Conservation (phyloP, 2,888 invertebrate genomes). For the Caenorhabditis plicata region DNA sequence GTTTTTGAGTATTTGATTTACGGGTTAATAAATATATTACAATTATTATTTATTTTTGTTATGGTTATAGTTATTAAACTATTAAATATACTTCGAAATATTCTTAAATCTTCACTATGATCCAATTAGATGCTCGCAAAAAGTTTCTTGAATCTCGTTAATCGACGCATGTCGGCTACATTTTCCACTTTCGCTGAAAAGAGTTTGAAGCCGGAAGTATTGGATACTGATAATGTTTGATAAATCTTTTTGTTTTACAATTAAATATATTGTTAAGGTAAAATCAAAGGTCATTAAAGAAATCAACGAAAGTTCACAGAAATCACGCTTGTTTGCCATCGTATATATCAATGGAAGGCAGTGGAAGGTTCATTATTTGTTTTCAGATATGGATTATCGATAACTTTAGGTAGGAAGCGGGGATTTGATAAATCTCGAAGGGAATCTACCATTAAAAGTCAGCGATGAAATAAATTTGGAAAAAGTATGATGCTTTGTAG, state of each 20-base stretch:
- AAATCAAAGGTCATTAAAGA: too few relatives aligned
- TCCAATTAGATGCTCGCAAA: constrained; percentile 7
- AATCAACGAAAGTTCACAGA: too few relatives aligned
- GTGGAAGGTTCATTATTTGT: constrained; percentile 66
- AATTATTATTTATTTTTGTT: too few relatives aligned
- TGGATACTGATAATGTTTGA: too few relatives aligned
- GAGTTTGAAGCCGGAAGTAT: too few relatives aligned
- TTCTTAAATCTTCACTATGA: too few relatives aligned
- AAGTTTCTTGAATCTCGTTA: constrained; percentile 1
- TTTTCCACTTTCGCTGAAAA: constrained; percentile 9
- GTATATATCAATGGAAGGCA: constrained; percentile 67
- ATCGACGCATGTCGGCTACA: background rate
- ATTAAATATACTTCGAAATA: too few relatives aligned
- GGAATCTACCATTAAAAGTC: constrained; percentile 66
- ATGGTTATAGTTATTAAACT: too few relatives aligned
- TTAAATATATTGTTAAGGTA: too few relatives aligned
- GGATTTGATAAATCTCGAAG: constrained; percentile 66
- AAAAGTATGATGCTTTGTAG: constrained; percentile 64
- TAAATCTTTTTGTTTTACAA: too few relatives aligned
- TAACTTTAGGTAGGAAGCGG: constrained; percentile 55
- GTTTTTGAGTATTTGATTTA: too few relatives aligned
- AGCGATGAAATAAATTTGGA: constrained; percentile 69
- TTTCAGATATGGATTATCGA: background rate
- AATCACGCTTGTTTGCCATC: constrained; percentile 69
- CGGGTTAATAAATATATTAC: too few relatives aligned